Base-by-base conservation (phyloP, 2,797 vertebrate genomes). In the Anomalospiza imberbis region DNA sequence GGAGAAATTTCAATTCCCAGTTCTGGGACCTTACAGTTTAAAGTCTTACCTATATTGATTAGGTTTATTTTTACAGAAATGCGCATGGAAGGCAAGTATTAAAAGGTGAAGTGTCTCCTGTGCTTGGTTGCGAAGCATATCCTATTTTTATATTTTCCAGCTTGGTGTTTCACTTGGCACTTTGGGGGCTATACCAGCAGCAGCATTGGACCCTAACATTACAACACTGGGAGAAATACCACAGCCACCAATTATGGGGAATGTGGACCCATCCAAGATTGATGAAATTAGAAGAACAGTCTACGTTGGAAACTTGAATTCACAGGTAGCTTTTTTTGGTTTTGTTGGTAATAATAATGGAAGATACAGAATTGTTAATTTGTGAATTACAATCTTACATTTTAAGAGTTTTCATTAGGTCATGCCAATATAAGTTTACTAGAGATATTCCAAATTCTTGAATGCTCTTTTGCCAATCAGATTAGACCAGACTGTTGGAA, bases 281-380 rank as follows among this genome's bases (percentile, higher is more conserved):
- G 98, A 99, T 88, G 99, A 99, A 97, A 99, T 99, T 95, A 98
- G 99, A 92, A 98, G 99, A 97, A 99, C 99, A 2, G 99, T 99
- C 65, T 99, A 99, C 16, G 99, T 99, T 55, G 99, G 99, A 97
- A 99, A 99, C 98, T 95, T 99, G 94, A 99, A 99, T 98, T 99
- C 99, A 28, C 82, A 91, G 82, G 89, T 91, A 62, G 55, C 19
- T 67, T 48, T 47, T 72, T 89, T 50, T 20, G 7, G 0, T 50
- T 63, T 61, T 76, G 53, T n/a, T 80, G 12, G 9, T 31, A 70
- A 51, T 80, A 42, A 15, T 63, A 80, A 70, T 42, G 22, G 31
- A 75, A 86, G 45, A 53, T 70, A 29, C 31, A 58, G 25, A 75
- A 70, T n/a, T 67, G n/a, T 60, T 60, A 67, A 32, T 76, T 67